phyloP scores from a whole-genome alignment of 1,140 invertebrate species.

The Drosophila parvula region DNA sequence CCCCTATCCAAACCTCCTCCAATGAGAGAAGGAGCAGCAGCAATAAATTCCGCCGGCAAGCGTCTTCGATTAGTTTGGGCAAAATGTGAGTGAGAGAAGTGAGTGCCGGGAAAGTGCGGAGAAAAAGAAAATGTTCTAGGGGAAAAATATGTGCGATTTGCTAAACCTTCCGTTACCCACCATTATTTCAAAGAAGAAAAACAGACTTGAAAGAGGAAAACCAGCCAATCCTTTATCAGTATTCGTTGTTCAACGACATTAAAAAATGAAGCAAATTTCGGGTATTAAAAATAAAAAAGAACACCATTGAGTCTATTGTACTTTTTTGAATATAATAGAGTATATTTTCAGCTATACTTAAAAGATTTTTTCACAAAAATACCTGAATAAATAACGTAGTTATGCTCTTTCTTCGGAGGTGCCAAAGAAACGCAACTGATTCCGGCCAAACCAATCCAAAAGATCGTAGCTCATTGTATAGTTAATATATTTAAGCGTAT shows the following conservation, averaged over 20 bases:
- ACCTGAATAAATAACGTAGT: no score
- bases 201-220: background rate
- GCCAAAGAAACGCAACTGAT: no score
- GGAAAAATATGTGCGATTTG: background rate
- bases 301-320: no score
- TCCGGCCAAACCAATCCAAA: no score
- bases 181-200: background rate
- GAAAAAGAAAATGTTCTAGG: conserved; percentile 16
- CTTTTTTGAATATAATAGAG: no score
- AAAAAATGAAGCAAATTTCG: background rate
- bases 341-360: no score
- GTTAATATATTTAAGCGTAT: no score
- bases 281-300: no score
- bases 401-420: no score
- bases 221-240: background rate
- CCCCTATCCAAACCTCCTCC: background rate
- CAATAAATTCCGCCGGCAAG: conserved; percentile 69
- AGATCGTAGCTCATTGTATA: no score
- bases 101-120: conserved; percentile 12
- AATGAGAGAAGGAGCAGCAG: conserved; percentile 32
- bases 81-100: conserved; percentile 39
- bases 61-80: conserved; percentile 70
- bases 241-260: background rate
- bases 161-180: background rate
- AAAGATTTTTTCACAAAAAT: no score